Conservation (phyloP, 2,888 invertebrate genomes). For the Mimumesa dahlbomi region DNA sequence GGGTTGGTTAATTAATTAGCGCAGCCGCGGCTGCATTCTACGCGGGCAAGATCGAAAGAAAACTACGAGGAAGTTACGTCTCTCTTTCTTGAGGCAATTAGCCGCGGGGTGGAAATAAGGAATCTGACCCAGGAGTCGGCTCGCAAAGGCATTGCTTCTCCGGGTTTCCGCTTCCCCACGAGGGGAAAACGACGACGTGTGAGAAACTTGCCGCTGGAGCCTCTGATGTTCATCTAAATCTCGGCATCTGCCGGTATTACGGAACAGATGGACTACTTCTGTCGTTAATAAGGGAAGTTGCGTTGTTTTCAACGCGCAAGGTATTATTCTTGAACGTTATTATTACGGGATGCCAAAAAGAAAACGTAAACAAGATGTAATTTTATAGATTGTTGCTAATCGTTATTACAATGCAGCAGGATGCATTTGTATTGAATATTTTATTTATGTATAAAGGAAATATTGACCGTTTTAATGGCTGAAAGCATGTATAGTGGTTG, state of each 20-base stretch:
- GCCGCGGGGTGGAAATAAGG: slow-evolving; percentile 30
- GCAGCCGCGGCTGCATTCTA: background rate
- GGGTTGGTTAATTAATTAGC: slow-evolving; percentile 36
- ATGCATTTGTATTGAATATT: no score
- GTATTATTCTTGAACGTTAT: no score
- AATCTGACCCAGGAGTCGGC: slow-evolving; percentile 36
- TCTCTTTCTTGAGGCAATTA: slow-evolving; percentile 40
- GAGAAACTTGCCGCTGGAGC: slow-evolving; percentile 39
- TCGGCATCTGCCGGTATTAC: background rate
- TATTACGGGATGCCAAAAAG: no score
- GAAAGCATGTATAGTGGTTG: no score
- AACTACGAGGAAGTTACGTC: slow-evolving; percentile 39
- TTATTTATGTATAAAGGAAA: no score
- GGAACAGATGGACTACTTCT: no score
- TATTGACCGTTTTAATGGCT: no score
- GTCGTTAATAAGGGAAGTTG: no score
- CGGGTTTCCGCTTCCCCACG: slow-evolving; percentile 52
- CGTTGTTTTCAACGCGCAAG: no score
- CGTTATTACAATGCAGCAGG: no score
- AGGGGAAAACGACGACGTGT: slow-evolving; percentile 39
- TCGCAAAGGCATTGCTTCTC: slow-evolving; percentile 8
- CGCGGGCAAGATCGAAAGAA: slow-evolving; percentile 24
- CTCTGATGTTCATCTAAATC: background rate
- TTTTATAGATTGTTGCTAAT: no score
- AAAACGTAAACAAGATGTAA: no score